Conservation (phyloP, 2,113 vertebrate species). For the Pterocles burchelli region DNA sequence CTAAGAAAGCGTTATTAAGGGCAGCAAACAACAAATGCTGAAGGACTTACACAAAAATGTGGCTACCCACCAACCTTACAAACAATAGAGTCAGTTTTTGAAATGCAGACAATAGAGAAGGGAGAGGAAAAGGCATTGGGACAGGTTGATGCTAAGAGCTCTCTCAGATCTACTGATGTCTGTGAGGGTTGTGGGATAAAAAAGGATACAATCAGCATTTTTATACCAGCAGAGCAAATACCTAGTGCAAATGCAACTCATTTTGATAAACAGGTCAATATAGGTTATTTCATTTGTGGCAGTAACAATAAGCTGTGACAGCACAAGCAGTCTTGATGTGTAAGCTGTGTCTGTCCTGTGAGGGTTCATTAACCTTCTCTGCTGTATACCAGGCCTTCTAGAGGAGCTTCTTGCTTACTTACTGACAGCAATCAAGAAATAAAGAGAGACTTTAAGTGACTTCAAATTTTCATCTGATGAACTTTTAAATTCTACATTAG, state of each 20-base stretch:
- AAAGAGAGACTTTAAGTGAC: neutral
- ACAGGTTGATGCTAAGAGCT: accelerated
- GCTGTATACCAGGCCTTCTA: neutral
- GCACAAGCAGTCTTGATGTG: neutral
- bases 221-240: neutral
- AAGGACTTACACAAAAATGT: neutral
- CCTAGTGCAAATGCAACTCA: neutral
- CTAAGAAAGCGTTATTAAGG: neutral
- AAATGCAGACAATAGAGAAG: neutral
- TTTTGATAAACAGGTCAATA: conserved; percentile 12
- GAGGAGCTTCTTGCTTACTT: neutral
- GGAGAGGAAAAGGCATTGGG: neutral
- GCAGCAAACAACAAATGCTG: neutral
- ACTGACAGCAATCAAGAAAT: neutral
- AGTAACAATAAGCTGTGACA: conserved; percentile 4
- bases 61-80: neutral
- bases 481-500: neutral
- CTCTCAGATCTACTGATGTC: neutral
- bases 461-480: neutral
- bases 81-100: neutral
- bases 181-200: neutral
- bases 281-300: conserved; percentile 1
- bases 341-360: neutral
- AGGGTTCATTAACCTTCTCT: neutral
- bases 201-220: neutral